These are phyloP conservation scores for Psammodynastes pulverulentus DNA, from an alignment of 2,113 vertebrate species.

Conservation along the genomic window DNA sequence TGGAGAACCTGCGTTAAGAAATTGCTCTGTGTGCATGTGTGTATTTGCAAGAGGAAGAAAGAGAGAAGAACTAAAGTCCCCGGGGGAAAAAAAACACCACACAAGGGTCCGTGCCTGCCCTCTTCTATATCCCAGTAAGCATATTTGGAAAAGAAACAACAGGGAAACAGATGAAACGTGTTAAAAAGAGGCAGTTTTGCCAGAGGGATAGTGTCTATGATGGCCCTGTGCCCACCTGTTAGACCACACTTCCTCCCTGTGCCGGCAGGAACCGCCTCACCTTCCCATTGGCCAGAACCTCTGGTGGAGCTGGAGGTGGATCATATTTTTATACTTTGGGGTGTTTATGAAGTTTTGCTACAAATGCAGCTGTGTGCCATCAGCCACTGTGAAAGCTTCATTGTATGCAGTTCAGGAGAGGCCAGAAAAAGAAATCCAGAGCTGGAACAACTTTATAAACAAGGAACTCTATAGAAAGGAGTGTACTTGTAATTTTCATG, in stretches of 20 bases:
- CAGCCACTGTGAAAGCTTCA: not conserved
- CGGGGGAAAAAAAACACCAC: not conserved
- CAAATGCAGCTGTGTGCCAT: not conserved
- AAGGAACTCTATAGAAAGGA: not conserved
- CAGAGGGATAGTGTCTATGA: not conserved
- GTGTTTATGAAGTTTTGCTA: not conserved
- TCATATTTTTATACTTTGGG: slow-evolving; percentile 29
- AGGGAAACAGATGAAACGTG: not conserved
- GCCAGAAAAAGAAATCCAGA: not conserved
- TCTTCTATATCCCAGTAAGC: not conserved
- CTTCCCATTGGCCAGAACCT: slow-evolving; percentile 7
- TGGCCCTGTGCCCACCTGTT: not conserved
- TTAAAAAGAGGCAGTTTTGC: not conserved
- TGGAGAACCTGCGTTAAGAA: accelerated
- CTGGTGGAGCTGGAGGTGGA: slow-evolving; percentile 24
- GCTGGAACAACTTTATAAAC: not conserved
- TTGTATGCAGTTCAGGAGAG: not conserved
- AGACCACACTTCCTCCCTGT: not conserved
- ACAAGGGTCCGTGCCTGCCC: not conserved
- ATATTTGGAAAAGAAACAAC: slow-evolving; percentile 7
- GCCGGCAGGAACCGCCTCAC: slow-evolving; percentile 12
- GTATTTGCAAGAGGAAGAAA: not conserved
- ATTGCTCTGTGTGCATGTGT: not conserved
- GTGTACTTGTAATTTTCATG: not conserved
- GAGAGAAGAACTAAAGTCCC: not conserved